These are phyloP conservation scores for Gopherus flavomarginatus DNA, from an alignment of 2,113 vertebrate species.

Conservation along the genomic window DNA sequence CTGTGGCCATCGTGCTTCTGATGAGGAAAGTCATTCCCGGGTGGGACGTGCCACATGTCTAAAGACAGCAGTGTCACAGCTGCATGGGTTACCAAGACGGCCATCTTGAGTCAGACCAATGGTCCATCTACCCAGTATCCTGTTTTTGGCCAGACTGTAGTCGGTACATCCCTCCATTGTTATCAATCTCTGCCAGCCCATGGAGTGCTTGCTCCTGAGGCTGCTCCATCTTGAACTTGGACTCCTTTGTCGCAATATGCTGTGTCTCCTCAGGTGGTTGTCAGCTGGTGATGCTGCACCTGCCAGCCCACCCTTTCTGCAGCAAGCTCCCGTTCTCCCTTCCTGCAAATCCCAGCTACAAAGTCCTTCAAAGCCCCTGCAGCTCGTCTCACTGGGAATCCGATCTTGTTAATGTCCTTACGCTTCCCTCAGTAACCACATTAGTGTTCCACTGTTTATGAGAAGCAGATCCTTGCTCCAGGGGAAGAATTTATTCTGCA, in stretches of 20 bases:
- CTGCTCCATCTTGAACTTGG: neutral
- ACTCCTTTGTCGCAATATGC: neutral
- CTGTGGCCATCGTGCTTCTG: neutral
- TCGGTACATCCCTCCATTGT: neutral
- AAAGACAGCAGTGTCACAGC: accelerated
- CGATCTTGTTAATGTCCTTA: neutral
- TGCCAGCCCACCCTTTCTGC: neutral
- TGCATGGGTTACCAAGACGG: neutral
- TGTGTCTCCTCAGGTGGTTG: neutral
- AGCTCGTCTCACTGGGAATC: neutral
- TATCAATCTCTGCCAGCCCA: neutral
- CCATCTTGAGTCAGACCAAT: neutral
- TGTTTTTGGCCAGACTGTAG: accelerated
- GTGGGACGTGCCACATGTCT: neutral
- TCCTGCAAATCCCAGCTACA: neutral
- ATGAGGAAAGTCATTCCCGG: neutral
- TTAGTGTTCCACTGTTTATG: neutral
- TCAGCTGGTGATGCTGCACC: neutral
- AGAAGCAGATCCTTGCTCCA: neutral
- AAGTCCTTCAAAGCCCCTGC: neutral
- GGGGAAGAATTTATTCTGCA: neutral
- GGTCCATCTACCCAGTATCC: neutral
- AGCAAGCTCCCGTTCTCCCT: neutral
- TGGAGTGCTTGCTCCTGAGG: neutral
- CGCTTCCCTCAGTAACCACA: neutral